phyloP scores from a whole-genome alignment of 2,113 vertebrate species.

The Mesitornis unicolor region DNA sequence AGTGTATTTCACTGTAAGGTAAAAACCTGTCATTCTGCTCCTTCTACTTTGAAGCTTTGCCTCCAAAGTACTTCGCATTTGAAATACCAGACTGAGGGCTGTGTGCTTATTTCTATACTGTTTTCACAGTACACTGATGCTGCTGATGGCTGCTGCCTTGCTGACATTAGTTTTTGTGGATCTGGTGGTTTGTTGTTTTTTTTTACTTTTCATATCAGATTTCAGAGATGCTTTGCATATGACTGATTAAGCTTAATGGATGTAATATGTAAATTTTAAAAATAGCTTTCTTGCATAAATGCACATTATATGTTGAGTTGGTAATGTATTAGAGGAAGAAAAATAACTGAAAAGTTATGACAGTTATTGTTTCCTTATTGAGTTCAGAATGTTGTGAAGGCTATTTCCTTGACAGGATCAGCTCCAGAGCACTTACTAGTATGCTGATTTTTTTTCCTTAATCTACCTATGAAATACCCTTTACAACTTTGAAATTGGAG shows the following conservation, averaged over 20 bases:
- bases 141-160: neutral
- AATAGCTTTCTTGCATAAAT: conserved; percentile 32
- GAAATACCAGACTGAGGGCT: neutral
- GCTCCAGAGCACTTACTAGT: neutral
- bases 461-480: neutral
- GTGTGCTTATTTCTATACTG: neutral
- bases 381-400: conserved; percentile 16
- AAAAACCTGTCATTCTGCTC: neutral
- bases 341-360: neutral
- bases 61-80: neutral
- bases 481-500: neutral
- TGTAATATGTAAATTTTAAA: neutral
- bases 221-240: conserved; percentile 37
- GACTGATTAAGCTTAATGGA: conserved; percentile 18
- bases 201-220: neutral
- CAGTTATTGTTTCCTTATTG: conserved; percentile 28
- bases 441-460: neutral
- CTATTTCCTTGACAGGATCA: conserved; percentile 24
- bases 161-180: neutral
- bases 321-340: conserved; percentile 33
- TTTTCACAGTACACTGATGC: neutral
- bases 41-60: conserved; percentile 14
- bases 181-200: neutral
- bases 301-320: conserved; percentile 31
- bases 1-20: neutral